Evolutionary conservation across 2,888 invertebrate genomes (phyloP).

Genomic region (Cerastoderma edule): DNA sequence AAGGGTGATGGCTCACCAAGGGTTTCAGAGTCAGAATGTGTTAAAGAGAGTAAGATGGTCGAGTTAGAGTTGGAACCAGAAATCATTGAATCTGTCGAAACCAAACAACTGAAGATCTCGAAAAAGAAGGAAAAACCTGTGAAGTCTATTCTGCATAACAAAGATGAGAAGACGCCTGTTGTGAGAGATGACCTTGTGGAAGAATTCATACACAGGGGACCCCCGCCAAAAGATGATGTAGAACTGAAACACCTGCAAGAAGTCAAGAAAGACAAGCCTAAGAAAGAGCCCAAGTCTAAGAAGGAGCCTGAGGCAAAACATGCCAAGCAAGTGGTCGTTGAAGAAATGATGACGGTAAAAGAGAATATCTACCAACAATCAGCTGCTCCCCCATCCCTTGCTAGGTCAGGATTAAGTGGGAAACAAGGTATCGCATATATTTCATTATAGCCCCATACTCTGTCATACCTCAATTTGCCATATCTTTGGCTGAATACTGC

Average conservation of each 20-base stretch:
- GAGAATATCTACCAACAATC: slow-evolving; percentile 45
- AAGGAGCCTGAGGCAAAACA: slow-evolving; percentile 40
- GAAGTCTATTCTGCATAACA: slow-evolving; percentile 91
- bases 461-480: no score
- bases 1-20: slow-evolving; percentile 64
- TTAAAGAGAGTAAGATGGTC: slow-evolving; percentile 84
- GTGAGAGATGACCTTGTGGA: slow-evolving; percentile 61
- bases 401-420: not conserved
- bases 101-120: slow-evolving; percentile 80
- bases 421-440: slow-evolving; percentile 15
- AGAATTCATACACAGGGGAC: slow-evolving; percentile 64
- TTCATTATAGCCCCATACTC: no score
- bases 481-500: no score
- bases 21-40: slow-evolving; percentile 50
- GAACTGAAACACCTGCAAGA: slow-evolving; percentile 84
- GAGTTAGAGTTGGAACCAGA: slow-evolving; percentile 89
- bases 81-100: slow-evolving; percentile 84
- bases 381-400: slow-evolving; percentile 38
- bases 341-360: slow-evolving; percentile 59
- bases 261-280: slow-evolving; percentile 49
- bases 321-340: slow-evolving; percentile 32
- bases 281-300: slow-evolving; percentile 43
- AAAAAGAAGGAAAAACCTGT: slow-evolving; percentile 88
- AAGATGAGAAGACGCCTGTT: slow-evolving; percentile 81
- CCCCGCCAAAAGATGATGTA: slow-evolving; percentile 90